Evolutionary conservation across 2,797 vertebrate genomes (phyloP).

Genomic region (Propithecus deckenii): DNA sequence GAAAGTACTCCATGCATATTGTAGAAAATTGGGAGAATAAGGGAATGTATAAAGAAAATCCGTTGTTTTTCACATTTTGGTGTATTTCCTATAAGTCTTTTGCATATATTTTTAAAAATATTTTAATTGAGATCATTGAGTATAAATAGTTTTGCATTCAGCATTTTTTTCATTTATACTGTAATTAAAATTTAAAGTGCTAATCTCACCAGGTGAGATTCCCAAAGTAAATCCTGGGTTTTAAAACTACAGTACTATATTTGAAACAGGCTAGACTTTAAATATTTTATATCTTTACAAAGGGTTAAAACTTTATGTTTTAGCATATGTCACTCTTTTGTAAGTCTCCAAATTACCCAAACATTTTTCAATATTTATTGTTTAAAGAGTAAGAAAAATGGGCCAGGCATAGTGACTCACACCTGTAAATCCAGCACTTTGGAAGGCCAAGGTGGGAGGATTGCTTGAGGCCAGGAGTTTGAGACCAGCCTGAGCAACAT

Average conservation of each 20-base stretch:
- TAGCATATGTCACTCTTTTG: background rate
- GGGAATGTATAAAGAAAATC: background rate
- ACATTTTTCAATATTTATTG: background rate
- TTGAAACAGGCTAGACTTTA: background rate
- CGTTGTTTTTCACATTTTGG: background rate
- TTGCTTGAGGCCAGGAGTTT: too few relatives aligned
- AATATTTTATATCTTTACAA: slow-evolving; percentile 28
- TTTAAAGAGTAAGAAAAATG: background rate
- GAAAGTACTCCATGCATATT: background rate
- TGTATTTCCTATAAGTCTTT: background rate
- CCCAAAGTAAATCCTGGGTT: background rate
- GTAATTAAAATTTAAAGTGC: slow-evolving; percentile 3
- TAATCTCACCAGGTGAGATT: background rate
- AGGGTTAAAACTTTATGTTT: background rate
- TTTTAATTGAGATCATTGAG: background rate
- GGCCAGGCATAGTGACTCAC: too few relatives aligned
- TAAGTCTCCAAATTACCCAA: slow-evolving; percentile 10
- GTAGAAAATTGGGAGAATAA: background rate
- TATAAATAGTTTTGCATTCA: background rate
- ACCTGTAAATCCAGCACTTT: too few relatives aligned
- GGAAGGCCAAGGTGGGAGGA: too few relatives aligned
- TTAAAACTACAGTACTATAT: background rate
- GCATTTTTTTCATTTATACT: background rate
- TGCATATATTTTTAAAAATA: background rate
- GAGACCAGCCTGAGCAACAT: too few relatives aligned